These are phyloP conservation scores for Hiodon alosoides DNA, from an alignment of 2,113 vertebrate genomes.

Conservation along the genomic window DNA sequence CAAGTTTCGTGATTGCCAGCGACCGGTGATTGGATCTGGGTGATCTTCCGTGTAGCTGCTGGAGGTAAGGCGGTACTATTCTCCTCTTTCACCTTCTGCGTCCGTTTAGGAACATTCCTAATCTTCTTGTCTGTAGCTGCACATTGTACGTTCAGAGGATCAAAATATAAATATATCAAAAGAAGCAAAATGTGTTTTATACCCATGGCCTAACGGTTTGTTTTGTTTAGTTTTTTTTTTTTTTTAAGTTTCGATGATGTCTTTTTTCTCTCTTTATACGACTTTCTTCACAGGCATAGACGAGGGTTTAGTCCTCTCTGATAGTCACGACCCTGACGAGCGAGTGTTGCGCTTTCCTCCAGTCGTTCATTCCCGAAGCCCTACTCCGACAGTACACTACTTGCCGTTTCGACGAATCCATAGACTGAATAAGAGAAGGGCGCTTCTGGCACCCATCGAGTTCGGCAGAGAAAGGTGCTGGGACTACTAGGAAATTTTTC, in stretches of 20 bases:
- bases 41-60: slow-evolving; percentile 40
- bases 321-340: slow-evolving; percentile 38
- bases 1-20: slow-evolving; percentile 77
- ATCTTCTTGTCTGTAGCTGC: slow-evolving; percentile 57
- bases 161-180: slow-evolving; percentile 66
- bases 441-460: slow-evolving; percentile 23
- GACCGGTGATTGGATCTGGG: slow-evolving; percentile 53
- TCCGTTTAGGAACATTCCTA: slow-evolving; percentile 46
- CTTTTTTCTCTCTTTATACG: slow-evolving; percentile 9
- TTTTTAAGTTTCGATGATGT: slow-evolving; percentile 2
- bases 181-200: slow-evolving; percentile 65
- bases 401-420: slow-evolving; percentile 39
- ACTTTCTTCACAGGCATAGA: neutral
- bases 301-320: slow-evolving; percentile 33
- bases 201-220: slow-evolving; percentile 58
- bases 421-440: slow-evolving; percentile 25
- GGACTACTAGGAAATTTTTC: slow-evolving; percentile 30
- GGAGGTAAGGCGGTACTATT: slow-evolving; percentile 54
- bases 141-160: slow-evolving; percentile 60
- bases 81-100: slow-evolving; percentile 48
- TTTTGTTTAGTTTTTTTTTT: slow-evolving; percentile 24
- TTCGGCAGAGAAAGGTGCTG: neutral
- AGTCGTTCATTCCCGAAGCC: slow-evolving; percentile 27
- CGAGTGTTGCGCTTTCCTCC: slow-evolving; percentile 35
- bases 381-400: slow-evolving; percentile 42